These are phyloP conservation scores for Griposia aprilina DNA, from an alignment of 2,888 invertebrate species.

Conservation along the genomic window DNA sequence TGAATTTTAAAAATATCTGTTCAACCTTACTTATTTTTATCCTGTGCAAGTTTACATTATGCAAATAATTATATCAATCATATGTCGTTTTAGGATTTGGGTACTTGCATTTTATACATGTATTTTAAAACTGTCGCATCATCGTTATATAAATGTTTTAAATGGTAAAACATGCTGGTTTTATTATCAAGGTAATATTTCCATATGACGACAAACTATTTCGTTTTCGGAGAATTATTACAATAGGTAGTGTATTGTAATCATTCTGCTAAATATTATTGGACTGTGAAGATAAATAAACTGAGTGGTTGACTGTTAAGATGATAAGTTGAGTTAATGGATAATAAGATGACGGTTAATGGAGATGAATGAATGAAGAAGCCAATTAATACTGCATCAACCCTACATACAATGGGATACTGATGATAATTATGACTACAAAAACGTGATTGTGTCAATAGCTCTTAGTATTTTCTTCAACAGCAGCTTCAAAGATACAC, in stretches of 20 bases:
- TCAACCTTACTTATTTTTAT: not conserved
- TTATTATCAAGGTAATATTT: not conserved
- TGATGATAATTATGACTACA: not conserved
- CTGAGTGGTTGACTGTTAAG: not conserved
- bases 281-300: not conserved
- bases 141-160: not conserved
- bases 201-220: not conserved
- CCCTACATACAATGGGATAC: not conserved
- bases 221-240: slow-evolving; percentile 1
- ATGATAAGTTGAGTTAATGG: not conserved
- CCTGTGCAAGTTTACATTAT: not conserved
- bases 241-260: not conserved
- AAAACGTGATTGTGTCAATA: not conserved
- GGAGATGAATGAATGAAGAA: not conserved
- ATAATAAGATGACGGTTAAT: not conserved
- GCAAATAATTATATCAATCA: slow-evolving; percentile 4
- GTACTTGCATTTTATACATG: not conserved
- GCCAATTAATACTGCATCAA: not conserved
- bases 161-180: not conserved
- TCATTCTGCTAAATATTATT: not conserved
- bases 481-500: not conserved
- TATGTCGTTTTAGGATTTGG: not conserved
- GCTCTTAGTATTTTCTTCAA: not conserved
- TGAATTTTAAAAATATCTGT: slow-evolving; percentile 11
- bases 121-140: not conserved